Base-by-base conservation (phyloP, 2,888 invertebrate genomes). In the Papilio demoleus region DNA sequence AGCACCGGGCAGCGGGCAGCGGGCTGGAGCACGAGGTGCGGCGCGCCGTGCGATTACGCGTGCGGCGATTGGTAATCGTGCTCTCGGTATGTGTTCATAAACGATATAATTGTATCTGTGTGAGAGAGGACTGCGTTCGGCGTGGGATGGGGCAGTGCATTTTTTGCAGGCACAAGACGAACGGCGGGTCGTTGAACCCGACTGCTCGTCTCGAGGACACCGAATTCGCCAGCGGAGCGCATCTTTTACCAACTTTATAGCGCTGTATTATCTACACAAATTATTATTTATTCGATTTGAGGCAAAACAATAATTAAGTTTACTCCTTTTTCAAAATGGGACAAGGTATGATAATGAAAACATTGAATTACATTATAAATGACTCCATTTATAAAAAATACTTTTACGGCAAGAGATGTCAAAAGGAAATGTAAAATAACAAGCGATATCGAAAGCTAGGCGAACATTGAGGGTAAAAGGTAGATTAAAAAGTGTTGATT, bases 91-190 rank as follows among this genome's bases (percentile, higher is more conserved):
- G 83, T 84, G 82, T 81, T 79, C 77, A 80, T 79, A 78, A 80
- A 81, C 76, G 79, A 74, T 80, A 76, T 81, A 80, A 79, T 74
- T 78, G 74, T 75, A 73, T 75, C 79, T 79, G 76, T 86, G 88
- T 87, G 87, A 85, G 86, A 81, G 87, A 81, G 87, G 84, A 84
- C 81, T 88, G 86, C 85, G 87, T 88, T 88, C 83, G 82, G 85
- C 87, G 92, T 90, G 91, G 90, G 91, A 88, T 86, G 90, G 83
- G 85, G 82, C 90, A 88, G 80, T 92, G 90, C 91, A 92, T 90
- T 92, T 92, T 92, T 92, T 92, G 91, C 89, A 85, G 82, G 79
- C 83, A 79, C 77, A 83, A 90, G 87, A 91, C 88, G 90, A 88
- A 87, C 87, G 85, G 81, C 76, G 82, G 89, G 86, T 88, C 87